These are phyloP conservation scores for Escarpia spicata DNA, from an alignment of 2,888 invertebrate genomes.

Conservation along the genomic window DNA sequence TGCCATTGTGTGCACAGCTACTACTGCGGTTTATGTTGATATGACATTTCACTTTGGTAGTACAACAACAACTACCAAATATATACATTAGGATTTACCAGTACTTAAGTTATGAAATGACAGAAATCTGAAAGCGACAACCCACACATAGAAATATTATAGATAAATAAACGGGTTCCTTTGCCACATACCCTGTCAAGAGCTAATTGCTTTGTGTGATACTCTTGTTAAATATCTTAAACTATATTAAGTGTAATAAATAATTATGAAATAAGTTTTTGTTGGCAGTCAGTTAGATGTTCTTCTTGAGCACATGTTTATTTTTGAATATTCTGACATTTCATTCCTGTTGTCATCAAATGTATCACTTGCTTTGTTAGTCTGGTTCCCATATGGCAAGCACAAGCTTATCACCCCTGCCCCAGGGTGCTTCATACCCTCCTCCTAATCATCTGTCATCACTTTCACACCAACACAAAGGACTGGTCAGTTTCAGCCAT, in stretches of 20 bases:
- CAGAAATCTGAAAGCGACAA: background rate
- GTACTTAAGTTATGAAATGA: background rate
- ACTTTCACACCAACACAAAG: constrained; percentile 16
- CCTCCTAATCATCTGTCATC: background rate
- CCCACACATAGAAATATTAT: background rate
- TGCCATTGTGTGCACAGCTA: no score
- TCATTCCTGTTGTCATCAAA: background rate
- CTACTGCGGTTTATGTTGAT: background rate
- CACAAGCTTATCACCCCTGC: background rate
- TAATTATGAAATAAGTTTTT: background rate
- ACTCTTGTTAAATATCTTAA: background rate
- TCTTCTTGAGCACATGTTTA: background rate
- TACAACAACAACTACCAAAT: background rate
- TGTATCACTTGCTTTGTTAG: background rate
- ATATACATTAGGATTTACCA: background rate
- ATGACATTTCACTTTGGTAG: background rate
- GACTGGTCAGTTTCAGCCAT: constrained; percentile 16
- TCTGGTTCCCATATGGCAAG: background rate
- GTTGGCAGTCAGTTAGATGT: background rate
- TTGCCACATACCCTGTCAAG: background rate
- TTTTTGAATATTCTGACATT: background rate
- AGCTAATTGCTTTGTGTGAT: background rate
- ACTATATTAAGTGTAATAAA: background rate
- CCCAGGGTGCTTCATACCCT: background rate
- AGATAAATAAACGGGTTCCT: background rate